Percentiles rank a stretch among this genome's conserved stretches.
phyloP scores from a whole-genome alignment of 2,113 vertebrate species.

The Pica pica region DNA sequence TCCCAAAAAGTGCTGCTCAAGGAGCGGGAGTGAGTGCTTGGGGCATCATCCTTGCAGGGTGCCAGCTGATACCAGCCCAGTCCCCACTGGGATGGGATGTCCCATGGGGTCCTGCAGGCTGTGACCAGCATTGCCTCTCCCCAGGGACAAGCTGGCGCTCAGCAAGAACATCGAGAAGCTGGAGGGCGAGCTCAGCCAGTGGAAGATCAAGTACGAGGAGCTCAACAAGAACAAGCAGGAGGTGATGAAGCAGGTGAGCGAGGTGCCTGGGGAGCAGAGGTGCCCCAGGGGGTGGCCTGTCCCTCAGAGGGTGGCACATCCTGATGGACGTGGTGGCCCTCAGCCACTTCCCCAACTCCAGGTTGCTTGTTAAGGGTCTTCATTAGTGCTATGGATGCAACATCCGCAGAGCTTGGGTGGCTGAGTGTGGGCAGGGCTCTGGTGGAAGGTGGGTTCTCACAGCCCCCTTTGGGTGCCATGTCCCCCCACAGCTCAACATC shows the following conservation, averaged over 20 bases:
- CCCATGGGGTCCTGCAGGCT: not conserved
- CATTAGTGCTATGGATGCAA: not conserved
- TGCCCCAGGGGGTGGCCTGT: not conserved
- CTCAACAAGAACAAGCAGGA: constrained; percentile 94
- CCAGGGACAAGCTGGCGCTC: constrained; percentile 89
- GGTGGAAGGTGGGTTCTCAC: not conserved
- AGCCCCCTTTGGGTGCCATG: not conserved
- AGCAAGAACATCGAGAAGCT: constrained; percentile 93
- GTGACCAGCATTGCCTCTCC: not conserved
- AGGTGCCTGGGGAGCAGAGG: not conserved
- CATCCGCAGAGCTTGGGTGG: rapidly evolving
- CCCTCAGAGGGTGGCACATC: rapidly evolving
- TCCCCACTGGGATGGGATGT: not conserved
- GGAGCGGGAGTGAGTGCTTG: constrained; percentile 81
- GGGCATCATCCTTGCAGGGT: rapidly evolving
- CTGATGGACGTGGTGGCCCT: not conserved
- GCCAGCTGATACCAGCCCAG: not conserved
- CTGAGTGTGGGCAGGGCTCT: not conserved
- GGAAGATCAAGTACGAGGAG: constrained; percentile 96
- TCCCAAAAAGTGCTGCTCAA: constrained; percentile 93
- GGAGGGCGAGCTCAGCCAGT: constrained; percentile 90
- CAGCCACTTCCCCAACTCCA: not conserved
- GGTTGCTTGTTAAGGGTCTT: not conserved
- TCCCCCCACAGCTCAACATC: constrained; percentile 81
- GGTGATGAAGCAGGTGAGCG: constrained; percentile 88